Evolutionary conservation across 1,140 invertebrate species (phyloP).

Genomic region (Drosophila pallidifrons): DNA sequence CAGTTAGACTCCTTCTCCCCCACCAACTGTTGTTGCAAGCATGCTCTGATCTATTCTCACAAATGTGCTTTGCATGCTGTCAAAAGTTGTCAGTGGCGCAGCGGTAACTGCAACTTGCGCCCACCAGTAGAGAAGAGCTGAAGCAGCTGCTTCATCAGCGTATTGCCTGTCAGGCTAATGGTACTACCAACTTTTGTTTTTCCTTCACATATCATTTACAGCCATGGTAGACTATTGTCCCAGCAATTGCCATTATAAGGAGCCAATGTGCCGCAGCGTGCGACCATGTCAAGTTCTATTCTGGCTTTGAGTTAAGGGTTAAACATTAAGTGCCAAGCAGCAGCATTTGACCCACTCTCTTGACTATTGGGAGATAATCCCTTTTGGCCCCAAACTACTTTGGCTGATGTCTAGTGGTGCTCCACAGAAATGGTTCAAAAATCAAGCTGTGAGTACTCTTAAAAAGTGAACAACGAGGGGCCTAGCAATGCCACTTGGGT

Average conservation of each 20-base stretch:
- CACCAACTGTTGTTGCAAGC: too few species aligned
- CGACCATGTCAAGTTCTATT: conserved; percentile 45
- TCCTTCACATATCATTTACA: conserved; percentile 41
- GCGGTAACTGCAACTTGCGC: conserved; percentile 34
- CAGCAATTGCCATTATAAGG: conserved; percentile 29
- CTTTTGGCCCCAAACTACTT: conserved; percentile 20
- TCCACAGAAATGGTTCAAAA: conserved; percentile 49
- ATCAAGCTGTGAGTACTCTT: conserved; percentile 50
- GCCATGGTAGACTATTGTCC: conserved; percentile 22
- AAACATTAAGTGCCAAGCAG: conserved; percentile 40
- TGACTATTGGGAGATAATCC: conserved; percentile 19
- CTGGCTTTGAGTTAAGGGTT: conserved; percentile 17
- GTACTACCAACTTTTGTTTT: conserved; percentile 37
- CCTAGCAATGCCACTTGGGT: conserved; percentile 8
- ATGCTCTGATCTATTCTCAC: conserved; percentile 37
- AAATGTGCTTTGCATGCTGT: conserved; percentile 51
- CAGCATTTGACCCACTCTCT: conserved; percentile 21
- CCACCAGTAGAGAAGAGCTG: conserved; percentile 10
- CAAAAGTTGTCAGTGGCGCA: conserved; percentile 39
- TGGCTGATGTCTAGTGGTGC: conserved; percentile 30
- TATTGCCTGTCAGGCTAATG: conserved; percentile 34
- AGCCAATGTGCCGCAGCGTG: conserved; percentile 43
- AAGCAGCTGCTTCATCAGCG: conserved; percentile 39
- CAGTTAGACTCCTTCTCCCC: conserved; percentile 11
- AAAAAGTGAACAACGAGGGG: conserved; percentile 29